A percentile compares a stretch with the other conserved stretches of the same genome.
These are phyloP conservation scores for Steinernema hermaphroditum DNA, from an alignment of 2,888 invertebrate genomes.

Conservation along the genomic window DNA sequence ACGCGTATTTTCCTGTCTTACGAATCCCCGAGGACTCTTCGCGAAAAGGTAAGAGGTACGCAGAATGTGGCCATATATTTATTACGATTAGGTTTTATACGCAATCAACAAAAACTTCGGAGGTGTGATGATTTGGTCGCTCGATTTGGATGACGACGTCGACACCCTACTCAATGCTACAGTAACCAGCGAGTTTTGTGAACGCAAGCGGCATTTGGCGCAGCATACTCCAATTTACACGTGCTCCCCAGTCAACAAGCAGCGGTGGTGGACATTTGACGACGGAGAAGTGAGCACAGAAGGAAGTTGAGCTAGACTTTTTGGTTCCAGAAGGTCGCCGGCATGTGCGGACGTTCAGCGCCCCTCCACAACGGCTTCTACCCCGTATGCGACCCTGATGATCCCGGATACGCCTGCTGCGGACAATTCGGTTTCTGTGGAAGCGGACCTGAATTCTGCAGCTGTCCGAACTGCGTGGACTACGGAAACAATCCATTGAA, in stretches of 20 bases:
- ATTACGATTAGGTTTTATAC: conserved; percentile 51
- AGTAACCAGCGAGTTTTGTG: conserved; percentile 24
- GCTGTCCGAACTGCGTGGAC: conserved; percentile 63
- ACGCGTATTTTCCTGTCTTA: conserved; percentile 58
- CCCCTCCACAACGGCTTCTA: conserved; percentile 65
- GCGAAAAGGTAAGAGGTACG: conserved; percentile 57
- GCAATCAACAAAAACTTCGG: conserved; percentile 57
- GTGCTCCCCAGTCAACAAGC: conserved; percentile 59
- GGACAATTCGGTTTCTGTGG: conserved; percentile 65
- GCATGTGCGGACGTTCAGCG: conserved; percentile 64
- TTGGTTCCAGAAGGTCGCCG: conserved; percentile 54
- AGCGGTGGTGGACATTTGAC: conserved; percentile 66
- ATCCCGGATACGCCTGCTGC: conserved; percentile 65
- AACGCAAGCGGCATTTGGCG: conserved; percentile 34
- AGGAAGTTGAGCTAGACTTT: too few species aligned
- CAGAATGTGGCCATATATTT: too few species aligned
- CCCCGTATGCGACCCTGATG: conserved; percentile 66
- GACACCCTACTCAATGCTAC: conserved; percentile 52
- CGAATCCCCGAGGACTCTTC: conserved; percentile 59
- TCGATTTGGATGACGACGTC: conserved; percentile 63
- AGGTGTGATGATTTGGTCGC: conserved; percentile 65
- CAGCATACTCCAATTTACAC: conserved; percentile 47
- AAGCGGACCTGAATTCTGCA: conserved; percentile 62
- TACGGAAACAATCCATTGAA: conserved; percentile 56
- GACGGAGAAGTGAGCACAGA: conserved; percentile 54